phyloP scores from a whole-genome alignment of 35 echinoderm and acorn worm species.

The Hemicentrotus pulcherrimus region DNA sequence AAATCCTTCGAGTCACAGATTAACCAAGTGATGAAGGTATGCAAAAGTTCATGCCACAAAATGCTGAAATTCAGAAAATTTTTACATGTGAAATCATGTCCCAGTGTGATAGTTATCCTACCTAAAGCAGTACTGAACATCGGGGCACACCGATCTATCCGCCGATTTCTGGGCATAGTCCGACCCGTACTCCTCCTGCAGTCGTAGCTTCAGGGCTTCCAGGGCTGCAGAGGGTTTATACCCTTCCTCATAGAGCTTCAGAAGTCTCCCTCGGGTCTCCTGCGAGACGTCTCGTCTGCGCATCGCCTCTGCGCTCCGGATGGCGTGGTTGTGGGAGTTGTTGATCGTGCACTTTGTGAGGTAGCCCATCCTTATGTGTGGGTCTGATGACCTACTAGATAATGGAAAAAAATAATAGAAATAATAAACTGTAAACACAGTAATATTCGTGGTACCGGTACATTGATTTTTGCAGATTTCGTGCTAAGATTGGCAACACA shows the following conservation, averaged over 20 bases:
- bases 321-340: conserved; percentile 18
- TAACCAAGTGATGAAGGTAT: too few species aligned
- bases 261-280: background rate
- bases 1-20: too few species aligned
- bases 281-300: conserved; percentile 24
- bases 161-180: background rate
- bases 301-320: background rate
- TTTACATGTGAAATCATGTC: background rate
- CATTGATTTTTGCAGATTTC: too few species aligned
- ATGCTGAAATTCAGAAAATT: background rate
- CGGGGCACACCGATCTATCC: conserved; percentile 4
- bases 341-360: background rate
- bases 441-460: too few species aligned
- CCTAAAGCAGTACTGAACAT: conserved; percentile 28
- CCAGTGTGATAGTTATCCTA: background rate
- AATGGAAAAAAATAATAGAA: too few species aligned
- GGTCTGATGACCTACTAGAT: background rate
- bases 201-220: background rate
- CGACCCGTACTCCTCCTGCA: background rate
- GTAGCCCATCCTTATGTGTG: background rate
- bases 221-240: background rate
- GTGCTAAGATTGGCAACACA: too few species aligned
- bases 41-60: too few species aligned
- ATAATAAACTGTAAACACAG: too few species aligned
- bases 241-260: background rate